A percentile compares a stretch with the other conserved stretches of the same genome.
phyloP scores from a whole-genome alignment of 2,888 invertebrate species.

The Schizaphis graminum region DNA sequence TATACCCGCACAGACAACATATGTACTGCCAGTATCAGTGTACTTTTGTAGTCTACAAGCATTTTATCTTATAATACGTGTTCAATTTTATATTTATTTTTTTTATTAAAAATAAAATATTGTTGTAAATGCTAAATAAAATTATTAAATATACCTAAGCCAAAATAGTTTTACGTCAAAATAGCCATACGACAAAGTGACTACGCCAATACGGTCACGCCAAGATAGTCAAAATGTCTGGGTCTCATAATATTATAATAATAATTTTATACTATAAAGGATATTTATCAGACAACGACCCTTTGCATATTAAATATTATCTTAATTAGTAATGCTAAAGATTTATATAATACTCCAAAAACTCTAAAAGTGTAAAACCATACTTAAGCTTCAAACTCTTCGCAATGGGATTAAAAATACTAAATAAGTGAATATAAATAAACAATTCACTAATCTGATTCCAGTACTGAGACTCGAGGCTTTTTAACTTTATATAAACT shows the following conservation, averaged over 20 bases:
- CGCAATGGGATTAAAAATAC: slow-evolving; percentile 20
- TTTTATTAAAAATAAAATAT: no score
- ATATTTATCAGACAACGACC: background rate
- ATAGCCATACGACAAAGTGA: no score
- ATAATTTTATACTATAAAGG: background rate
- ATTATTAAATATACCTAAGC: no score
- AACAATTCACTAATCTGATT: slow-evolving; percentile 25
- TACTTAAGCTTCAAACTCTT: slow-evolving; percentile 10
- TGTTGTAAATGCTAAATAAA: no score
- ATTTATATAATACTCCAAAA: slow-evolving; percentile 14
- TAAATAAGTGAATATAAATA: slow-evolving; percentile 15
- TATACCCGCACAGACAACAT: no score
- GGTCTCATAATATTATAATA: background rate
- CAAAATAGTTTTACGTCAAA: no score
- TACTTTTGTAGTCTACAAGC: no score
- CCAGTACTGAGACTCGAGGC: background rate
- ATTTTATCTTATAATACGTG: no score
- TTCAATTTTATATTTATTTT: no score
- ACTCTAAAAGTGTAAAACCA: slow-evolving; percentile 23
- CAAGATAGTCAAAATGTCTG: no score
- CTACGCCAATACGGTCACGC: no score
- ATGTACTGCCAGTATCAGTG: no score
- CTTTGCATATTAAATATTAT: slow-evolving; percentile 2
- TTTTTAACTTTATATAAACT: slow-evolving; percentile 17
- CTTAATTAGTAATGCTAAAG: background rate